phyloP scores from a whole-genome alignment of 2,113 vertebrate species.

The Glaucidium brasilianum region DNA sequence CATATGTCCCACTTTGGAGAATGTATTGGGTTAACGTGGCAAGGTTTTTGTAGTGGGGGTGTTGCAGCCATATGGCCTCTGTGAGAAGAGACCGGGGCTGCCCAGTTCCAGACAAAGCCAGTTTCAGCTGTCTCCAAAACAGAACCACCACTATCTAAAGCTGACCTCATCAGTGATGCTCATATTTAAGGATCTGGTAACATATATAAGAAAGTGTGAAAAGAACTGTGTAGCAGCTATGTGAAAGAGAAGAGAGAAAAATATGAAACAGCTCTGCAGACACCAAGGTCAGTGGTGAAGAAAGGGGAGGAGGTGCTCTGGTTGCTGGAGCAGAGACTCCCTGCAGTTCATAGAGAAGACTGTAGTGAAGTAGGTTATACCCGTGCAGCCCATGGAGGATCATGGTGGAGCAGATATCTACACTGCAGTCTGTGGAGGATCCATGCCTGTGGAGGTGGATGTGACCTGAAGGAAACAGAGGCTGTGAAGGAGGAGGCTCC shows the following conservation, averaged over 20 bases:
- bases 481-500: fast-evolving
- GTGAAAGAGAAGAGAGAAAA: neutral
- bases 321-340: neutral
- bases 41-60: neutral
- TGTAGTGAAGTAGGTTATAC: neutral
- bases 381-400: neutral
- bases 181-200: no score
- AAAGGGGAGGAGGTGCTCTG: neutral
- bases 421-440: neutral
- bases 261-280: neutral
- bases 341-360: neutral
- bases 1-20: no score
- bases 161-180: fast-evolving
- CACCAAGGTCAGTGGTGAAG: neutral
- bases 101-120: neutral
- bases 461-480: neutral
- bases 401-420: neutral
- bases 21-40: neutral
- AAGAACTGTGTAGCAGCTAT: neutral
- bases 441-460: neutral
- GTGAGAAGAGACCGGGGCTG: neutral
- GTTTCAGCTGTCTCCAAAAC: neutral
- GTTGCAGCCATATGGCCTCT: neutral
- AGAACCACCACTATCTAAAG: neutral
- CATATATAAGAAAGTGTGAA: neutral